A percentile compares a stretch with the other conserved stretches of the same genome.
Evolutionary conservation across 2,113 vertebrate species (phyloP).

Genomic region (Protobothrops mucrosquamatus): DNA sequence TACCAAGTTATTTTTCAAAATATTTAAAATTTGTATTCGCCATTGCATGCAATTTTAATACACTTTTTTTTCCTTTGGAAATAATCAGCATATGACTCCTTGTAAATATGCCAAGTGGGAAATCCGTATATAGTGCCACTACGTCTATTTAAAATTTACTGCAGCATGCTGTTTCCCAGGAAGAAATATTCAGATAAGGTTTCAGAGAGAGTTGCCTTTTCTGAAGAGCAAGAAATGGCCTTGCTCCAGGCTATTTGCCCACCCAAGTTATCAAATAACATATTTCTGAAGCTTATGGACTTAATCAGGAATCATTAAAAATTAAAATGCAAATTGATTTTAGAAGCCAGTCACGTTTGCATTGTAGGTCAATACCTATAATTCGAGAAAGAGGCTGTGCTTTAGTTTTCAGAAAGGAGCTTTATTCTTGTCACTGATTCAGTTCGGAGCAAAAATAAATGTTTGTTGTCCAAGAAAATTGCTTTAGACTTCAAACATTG

Average conservation of each 20-base stretch:
- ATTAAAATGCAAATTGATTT: constrained; percentile 62
- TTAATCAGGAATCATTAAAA: constrained; percentile 59
- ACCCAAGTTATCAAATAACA: constrained; percentile 34
- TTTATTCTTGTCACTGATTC: constrained; percentile 53
- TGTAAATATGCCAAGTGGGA: constrained; percentile 15
- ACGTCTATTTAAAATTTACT: neutral
- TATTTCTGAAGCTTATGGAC: constrained; percentile 45
- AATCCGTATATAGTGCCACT: neutral
- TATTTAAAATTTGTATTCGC: neutral
- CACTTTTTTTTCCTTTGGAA: neutral
- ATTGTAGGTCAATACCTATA: constrained; percentile 59
- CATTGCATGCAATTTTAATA: neutral
- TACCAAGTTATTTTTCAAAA: neutral
- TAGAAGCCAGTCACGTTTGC: constrained; percentile 44
- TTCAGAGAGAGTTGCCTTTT: constrained; percentile 21
- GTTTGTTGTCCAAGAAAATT: constrained; percentile 17
- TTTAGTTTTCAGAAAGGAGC: constrained; percentile 54
- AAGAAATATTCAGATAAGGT: neutral
- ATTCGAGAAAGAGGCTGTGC: constrained; percentile 32
- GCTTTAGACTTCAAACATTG: neutral
- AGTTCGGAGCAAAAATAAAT: neutral
- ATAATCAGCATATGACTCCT: constrained; percentile 1
- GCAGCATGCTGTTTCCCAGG: neutral
- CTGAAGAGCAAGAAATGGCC: neutral
- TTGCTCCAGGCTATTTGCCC: constrained; percentile 46